phyloP scores from a whole-genome alignment of 2,113 vertebrate species.

The Austrofundulus limnaeus region DNA sequence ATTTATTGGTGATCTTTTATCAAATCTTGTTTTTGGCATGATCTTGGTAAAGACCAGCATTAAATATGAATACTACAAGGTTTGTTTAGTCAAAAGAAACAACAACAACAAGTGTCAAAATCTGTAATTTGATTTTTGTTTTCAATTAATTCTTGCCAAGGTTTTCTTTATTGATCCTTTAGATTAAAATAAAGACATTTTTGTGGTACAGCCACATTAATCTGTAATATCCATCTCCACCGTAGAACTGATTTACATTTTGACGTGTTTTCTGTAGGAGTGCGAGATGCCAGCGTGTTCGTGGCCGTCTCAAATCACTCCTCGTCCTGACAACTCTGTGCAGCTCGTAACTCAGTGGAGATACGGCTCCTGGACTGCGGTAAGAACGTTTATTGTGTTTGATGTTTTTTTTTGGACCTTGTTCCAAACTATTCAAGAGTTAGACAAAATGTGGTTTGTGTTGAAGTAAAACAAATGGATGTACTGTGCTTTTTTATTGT shows the following conservation, averaged over 20 bases:
- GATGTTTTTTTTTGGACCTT: background rate
- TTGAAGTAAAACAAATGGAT: constrained; percentile 15
- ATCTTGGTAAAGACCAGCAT: no score
- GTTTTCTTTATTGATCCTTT: no score
- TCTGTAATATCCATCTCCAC: background rate
- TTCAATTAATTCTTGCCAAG: no score
- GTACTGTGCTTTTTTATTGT: constrained; percentile 4
- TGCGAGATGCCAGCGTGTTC: constrained; percentile 85
- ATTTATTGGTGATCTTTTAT: no score
- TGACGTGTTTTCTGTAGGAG: constrained; percentile 77
- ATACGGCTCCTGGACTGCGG: constrained; percentile 94
- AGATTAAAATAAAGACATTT: no score
- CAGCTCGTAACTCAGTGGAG: constrained; percentile 87
- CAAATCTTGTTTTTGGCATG: no score
- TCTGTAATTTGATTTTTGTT: no score
- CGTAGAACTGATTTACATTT: background rate
- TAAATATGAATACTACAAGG: no score
- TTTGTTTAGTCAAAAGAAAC: no score
- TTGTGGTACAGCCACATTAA: no score
- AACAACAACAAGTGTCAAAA: no score
- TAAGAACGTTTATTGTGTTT: constrained; percentile 72
- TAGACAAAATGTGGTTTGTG: constrained; percentile 1
- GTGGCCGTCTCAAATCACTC: constrained; percentile 76
- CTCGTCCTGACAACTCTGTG: constrained; percentile 72
- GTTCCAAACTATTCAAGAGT: no score